These are phyloP conservation scores for Lasioglossum leucozonium DNA, from an alignment of 2,888 invertebrate species.

Conservation along the genomic window DNA sequence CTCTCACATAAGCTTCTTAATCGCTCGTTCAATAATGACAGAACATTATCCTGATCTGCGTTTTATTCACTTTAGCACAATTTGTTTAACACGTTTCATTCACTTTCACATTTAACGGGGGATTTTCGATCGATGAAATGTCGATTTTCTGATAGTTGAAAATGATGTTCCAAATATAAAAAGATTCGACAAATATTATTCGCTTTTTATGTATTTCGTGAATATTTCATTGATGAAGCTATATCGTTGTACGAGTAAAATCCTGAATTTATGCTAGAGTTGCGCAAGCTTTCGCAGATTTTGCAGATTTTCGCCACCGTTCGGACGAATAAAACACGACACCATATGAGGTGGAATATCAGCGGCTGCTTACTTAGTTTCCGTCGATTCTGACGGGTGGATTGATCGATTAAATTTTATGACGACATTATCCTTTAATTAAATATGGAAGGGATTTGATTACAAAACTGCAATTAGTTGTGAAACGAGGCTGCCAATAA, in stretches of 20 bases:
- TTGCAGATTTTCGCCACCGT: neutral
- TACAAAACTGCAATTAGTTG: neutral
- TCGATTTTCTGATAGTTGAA: neutral
- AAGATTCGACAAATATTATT: neutral
- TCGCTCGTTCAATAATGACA: neutral
- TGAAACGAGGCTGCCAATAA: neutral
- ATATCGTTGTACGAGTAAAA: neutral
- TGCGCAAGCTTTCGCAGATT: neutral
- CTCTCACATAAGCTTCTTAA: neutral
- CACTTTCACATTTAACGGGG: neutral
- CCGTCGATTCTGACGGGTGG: neutral
- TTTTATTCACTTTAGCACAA: too few relatives aligned
- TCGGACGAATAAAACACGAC: neutral
- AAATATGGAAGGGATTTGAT: neutral
- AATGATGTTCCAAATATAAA: neutral
- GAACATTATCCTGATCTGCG: neutral
- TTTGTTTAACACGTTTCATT: neutral
- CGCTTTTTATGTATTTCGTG: neutral
- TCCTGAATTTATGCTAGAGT: neutral
- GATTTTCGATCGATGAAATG: neutral
- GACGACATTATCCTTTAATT: slow-evolving; percentile 4
- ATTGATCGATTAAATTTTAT: neutral
- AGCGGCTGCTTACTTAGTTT: neutral
- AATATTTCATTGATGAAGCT: neutral
- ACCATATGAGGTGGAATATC: neutral